Evolutionary conservation across 2,888 invertebrate genomes (phyloP), one percentile per base, ranked within the genome.

Genomic region (Melipona bicolor): DNA sequence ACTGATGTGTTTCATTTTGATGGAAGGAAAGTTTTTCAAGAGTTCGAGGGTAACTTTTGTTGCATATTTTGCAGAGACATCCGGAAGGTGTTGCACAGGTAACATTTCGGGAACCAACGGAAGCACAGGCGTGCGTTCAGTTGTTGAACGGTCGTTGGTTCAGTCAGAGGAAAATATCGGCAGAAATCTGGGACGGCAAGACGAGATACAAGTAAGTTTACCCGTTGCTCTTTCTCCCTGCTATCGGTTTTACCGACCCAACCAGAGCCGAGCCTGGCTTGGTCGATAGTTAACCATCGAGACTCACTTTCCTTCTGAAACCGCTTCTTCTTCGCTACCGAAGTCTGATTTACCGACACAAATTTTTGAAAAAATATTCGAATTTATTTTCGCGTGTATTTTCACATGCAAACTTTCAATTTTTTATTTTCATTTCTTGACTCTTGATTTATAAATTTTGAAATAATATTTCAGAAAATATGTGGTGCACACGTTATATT

Each of bases 81-180:
- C 97, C 98, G 0, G 99, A 99, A 91, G 99, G 99, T 36, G 97
- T 99, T 0, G 98, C 98, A 0, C 97, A 99, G 91, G 96, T 99
- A 2, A 97, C 97, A 32, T 99, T 99, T 97, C 96, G 97, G 74
- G 97, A 97, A 80, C 97, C 98, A 0, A 98, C 98, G 93, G 97
- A 98, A 94, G 99, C 99, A 0, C 99, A 99, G 95, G 96, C 97
- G 79, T 99, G 98, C 71, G 96, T 99, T 19, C 96, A 96, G 89
- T 96, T 98, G 88, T 96, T 99, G 92, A 97, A 99, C 94, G 98
- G 98, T 2, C 96, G 99, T 61, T 98, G 97, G 96, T 99, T 99
- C 95, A 98, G 97, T 15, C 97, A 98, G 93, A 95, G 98, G 61
- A 96, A 97, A 94, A 96, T 99, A 50, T 96, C 96, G 5, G 99